Conservation (phyloP, 2,797 vertebrate genomes). For the Falco concolor region DNA sequence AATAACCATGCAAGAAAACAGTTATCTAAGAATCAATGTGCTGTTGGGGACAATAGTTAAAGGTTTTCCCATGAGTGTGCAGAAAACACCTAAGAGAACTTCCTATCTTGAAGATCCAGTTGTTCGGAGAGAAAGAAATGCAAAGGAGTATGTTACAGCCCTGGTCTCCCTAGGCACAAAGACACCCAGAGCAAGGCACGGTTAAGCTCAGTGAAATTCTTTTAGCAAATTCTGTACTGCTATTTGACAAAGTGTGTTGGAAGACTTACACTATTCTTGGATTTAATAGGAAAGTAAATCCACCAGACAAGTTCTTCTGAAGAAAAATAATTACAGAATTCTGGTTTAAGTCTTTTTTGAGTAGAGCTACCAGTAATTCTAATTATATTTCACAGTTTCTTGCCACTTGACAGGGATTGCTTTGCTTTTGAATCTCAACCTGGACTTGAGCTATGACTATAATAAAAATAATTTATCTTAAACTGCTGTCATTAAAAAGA, state of each 20-base stretch:
- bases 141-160: not conserved
- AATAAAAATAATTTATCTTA: not conserved
- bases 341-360: not conserved
- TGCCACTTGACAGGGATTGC: not conserved
- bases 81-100: not conserved
- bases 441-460: not conserved
- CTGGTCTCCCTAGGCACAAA: not conserved
- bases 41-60: not conserved
- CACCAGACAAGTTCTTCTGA: not conserved
- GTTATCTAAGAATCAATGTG: not conserved
- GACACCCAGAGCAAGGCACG: not conserved
- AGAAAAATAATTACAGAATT: constrained; percentile 40
- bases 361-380: not conserved
- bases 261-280: not conserved
- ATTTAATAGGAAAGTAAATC: constrained; percentile 2
- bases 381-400: constrained; percentile 17
- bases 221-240: not conserved
- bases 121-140: not conserved
- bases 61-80: not conserved
- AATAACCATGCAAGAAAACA: not conserved
- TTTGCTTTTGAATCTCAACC: not conserved
- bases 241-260: not conserved
- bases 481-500: constrained; percentile 12
- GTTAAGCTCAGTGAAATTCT: not conserved
- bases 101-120: not conserved